phyloP scores from a whole-genome alignment of 2,797 vertebrate genomes.

The Phrynocephalus forsythii region DNA sequence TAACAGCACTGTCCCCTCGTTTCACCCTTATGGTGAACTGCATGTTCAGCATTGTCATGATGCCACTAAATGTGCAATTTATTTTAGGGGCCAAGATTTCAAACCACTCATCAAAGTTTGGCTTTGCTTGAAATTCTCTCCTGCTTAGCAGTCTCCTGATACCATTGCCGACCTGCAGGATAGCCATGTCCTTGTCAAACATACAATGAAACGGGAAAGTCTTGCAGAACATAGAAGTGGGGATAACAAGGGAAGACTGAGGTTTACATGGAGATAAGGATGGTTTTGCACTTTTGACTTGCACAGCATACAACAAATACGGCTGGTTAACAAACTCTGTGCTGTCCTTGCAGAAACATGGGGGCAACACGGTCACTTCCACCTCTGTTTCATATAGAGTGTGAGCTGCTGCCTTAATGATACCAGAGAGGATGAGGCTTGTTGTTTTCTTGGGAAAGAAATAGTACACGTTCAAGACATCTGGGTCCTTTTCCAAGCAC shows the following conservation, averaged over 20 bases:
- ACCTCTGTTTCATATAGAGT: constrained; percentile 89
- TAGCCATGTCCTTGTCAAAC: constrained; percentile 91
- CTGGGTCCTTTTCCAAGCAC: constrained; percentile 93
- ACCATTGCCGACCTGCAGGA: constrained; percentile 94
- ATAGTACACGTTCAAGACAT: constrained; percentile 93
- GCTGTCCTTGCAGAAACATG: constrained; percentile 83
- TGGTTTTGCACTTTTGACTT: constrained; percentile 86
- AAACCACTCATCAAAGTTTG: constrained; percentile 91
- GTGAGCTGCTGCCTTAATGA: constrained; percentile 93
- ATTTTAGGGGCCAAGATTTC: constrained; percentile 91
- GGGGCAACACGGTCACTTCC: constrained; percentile 81
- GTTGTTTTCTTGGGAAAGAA: constrained; percentile 92
- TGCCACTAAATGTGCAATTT: constrained; percentile 92
- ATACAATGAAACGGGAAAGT: constrained; percentile 98
- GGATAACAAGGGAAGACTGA: constrained; percentile 90
- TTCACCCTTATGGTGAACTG: constrained; percentile 93
- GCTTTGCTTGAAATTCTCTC: constrained; percentile 87
- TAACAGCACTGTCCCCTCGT: constrained; percentile 82
- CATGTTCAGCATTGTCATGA: constrained; percentile 96
- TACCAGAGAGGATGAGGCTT: constrained; percentile 91
- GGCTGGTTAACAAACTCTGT: constrained; percentile 90
- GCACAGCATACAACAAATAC: constrained; percentile 90
- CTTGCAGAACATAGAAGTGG: constrained; percentile 92
- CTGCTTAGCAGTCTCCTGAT: constrained; percentile 89
- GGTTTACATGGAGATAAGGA: constrained; percentile 91